Conservation (phyloP, 2,113 vertebrate species). For the Microtus ochrogaster region DNA sequence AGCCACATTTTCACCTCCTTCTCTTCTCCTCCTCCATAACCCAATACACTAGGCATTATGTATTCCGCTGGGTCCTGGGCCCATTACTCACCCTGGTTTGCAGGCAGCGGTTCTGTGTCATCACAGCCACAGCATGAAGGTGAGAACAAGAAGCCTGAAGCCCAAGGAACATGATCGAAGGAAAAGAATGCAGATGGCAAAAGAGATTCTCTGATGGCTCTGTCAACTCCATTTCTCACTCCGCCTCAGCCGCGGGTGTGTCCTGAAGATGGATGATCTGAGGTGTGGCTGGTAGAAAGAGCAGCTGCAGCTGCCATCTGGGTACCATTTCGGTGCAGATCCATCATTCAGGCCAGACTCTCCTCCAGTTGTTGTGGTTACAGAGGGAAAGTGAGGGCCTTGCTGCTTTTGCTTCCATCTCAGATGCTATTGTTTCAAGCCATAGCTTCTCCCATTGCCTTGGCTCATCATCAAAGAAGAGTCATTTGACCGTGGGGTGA, state of each 20-base stretch:
- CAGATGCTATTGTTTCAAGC: constrained; percentile 16
- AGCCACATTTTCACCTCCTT: background rate
- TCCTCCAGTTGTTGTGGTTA: constrained; percentile 54
- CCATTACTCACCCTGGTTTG: background rate
- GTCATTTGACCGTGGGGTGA: constrained; percentile 30
- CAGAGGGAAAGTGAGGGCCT: constrained; percentile 64
- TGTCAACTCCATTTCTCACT: constrained; percentile 51
- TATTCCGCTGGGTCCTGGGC: background rate
- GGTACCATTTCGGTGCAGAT: constrained; percentile 61
- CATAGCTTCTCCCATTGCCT: background rate
- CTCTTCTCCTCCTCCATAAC: background rate
- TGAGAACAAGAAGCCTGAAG: constrained; percentile 66
- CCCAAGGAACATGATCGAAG: constrained; percentile 66
- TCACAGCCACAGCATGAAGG: constrained; percentile 62
- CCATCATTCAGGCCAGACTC: constrained; percentile 42
- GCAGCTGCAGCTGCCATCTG: constrained; percentile 15
- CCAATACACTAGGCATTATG: background rate
- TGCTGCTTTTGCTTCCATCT: constrained; percentile 55
- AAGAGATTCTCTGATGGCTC: constrained; percentile 1
- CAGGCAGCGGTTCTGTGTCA: constrained; percentile 56
- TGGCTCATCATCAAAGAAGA: constrained; percentile 64
- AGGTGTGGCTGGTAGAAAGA: constrained; percentile 28
- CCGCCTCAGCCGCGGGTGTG: background rate
- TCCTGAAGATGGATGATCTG: constrained; percentile 35
- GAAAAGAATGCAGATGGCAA: constrained; percentile 18